These are phyloP conservation scores for Chanos chanos DNA, from an alignment of 2,797 vertebrate genomes.

Conservation along the genomic window DNA sequence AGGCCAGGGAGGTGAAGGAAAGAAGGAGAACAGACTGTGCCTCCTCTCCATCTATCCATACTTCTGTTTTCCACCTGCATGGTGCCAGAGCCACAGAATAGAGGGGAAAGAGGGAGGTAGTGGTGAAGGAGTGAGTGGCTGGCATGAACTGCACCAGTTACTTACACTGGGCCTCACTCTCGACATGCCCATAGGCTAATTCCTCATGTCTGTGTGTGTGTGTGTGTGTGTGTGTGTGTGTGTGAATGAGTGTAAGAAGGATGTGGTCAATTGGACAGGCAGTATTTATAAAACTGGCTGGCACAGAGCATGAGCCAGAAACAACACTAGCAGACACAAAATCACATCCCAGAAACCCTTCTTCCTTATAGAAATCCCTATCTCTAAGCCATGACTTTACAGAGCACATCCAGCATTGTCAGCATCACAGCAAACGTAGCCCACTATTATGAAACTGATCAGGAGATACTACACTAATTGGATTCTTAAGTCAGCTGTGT, in stretches of 20 bases:
- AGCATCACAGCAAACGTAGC: too few relatives aligned
- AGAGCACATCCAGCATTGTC: too few relatives aligned
- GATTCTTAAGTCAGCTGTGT: too few relatives aligned
- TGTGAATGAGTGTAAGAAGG: conserved; percentile 45
- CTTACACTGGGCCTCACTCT: conserved; percentile 59
- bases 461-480: too few relatives aligned
- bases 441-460: too few relatives aligned
- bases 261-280: conserved; percentile 73
- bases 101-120: conserved; percentile 52
- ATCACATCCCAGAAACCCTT: too few relatives aligned
- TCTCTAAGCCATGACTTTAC: too few relatives aligned
- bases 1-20: conserved; percentile 3
- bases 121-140: conserved; percentile 53
- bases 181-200: conserved; percentile 47
- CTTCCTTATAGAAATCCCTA: too few relatives aligned
- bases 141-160: conserved; percentile 44
- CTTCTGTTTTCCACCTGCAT: conserved; percentile 67
- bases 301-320: conserved; percentile 65
- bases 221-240: background rate
- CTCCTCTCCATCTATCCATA: conserved; percentile 57
- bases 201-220: conserved; percentile 29
- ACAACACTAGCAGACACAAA: too few relatives aligned
- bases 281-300: conserved; percentile 79
- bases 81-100: conserved; percentile 62
- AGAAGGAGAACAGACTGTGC: conserved; percentile 3